Evolutionary conservation across 2,113 vertebrate genomes (phyloP).

Genomic region (Gymnorhina tibicen): DNA sequence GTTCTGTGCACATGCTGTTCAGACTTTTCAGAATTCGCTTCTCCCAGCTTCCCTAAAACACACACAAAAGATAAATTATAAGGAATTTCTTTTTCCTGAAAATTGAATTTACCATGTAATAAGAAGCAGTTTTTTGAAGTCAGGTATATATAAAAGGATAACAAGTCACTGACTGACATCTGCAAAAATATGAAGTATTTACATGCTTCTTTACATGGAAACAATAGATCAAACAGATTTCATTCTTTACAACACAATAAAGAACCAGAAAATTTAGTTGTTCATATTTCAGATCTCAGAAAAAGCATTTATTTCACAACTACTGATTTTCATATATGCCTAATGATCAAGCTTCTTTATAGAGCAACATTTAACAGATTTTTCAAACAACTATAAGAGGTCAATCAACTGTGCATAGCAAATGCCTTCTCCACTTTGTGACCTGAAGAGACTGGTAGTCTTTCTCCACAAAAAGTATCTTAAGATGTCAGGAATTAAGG

Average conservation of each 20-base stretch:
- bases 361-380: neutral
- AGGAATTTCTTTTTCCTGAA: neutral
- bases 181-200: neutral
- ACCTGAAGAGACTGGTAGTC: neutral
- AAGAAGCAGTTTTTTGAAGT: neutral
- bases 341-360: neutral
- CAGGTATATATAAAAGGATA: neutral
- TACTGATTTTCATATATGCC: neutral
- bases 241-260: neutral
- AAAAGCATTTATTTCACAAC: neutral
- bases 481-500: neutral
- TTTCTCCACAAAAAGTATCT: neutral
- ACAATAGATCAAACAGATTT: neutral
- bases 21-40: conserved; percentile 95
- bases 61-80: neutral
- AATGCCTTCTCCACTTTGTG: neutral
- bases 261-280: neutral
- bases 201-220: neutral
- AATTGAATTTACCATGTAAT: neutral
- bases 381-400: neutral
- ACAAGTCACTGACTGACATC: neutral
- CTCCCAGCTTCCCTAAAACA: conserved; percentile 91
- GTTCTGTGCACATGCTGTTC: conserved; percentile 96
- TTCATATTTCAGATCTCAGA: neutral
- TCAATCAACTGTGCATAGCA: neutral